Percentiles rank a stretch among this genome's conserved stretches.
These are phyloP conservation scores for Cheilosia scutellata DNA, from an alignment of 2,888 invertebrate species.

Conservation along the genomic window DNA sequence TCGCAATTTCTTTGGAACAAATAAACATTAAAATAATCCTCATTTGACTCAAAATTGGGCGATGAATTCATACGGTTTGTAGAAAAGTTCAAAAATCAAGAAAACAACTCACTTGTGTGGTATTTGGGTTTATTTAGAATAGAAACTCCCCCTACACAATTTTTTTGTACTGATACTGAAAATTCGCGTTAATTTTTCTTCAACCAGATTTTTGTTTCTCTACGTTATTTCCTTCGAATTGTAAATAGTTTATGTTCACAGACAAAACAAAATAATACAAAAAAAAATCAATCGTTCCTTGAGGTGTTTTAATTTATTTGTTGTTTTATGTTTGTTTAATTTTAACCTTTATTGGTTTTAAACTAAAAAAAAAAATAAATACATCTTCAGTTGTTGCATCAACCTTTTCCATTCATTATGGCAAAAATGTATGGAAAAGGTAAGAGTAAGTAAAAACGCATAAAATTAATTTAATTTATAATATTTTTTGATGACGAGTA, in stretches of 20 bases:
- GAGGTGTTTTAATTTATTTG: conserved; percentile 55
- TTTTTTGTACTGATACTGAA: conserved; percentile 18
- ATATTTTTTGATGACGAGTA: neutral
- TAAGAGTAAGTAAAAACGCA: conserved; percentile 84
- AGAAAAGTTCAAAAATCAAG: conserved; percentile 60
- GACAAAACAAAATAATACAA: conserved; percentile 14
- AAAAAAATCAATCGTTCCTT: conserved; percentile 32
- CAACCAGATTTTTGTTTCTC: conserved; percentile 50
- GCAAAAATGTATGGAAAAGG: conserved; percentile 85
- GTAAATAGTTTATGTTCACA: conserved; percentile 65
- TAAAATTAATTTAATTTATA: conserved; percentile 49
- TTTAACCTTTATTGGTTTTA: conserved; percentile 67
- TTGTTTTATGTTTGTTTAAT: conserved; percentile 69
- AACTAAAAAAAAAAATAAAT: conserved; percentile 44
- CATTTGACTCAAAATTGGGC: conserved; percentile 68
- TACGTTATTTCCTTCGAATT: conserved; percentile 61
- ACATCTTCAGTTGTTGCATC: conserved; percentile 72
- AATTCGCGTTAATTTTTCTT: conserved; percentile 61
- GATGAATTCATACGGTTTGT: conserved; percentile 76
- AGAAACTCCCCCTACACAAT: conserved; percentile 47
- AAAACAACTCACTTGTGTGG: conserved; percentile 70
- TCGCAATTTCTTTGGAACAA: conserved; percentile 6
- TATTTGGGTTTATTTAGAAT: conserved; percentile 67
- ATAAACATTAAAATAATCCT: conserved; percentile 27
- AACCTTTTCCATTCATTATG: conserved; percentile 79